Evolutionary conservation across 2,888 invertebrate genomes (phyloP).

Genomic region (Abrostola triplasia): DNA sequence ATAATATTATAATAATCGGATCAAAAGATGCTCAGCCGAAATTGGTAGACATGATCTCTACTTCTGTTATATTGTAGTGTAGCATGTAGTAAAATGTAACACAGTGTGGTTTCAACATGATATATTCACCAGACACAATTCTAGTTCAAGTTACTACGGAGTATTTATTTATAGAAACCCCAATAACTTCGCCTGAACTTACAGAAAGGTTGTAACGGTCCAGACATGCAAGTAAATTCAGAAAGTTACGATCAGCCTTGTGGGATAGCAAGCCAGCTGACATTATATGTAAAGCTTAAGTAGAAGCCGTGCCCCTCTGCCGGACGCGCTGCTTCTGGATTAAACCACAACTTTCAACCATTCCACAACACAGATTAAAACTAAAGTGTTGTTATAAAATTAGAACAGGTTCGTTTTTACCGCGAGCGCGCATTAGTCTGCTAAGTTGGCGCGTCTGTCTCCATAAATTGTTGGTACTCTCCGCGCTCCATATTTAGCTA

Average conservation of each 20-base stretch:
- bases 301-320: too few relatives aligned
- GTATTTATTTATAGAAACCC: slow-evolving; percentile 5
- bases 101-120: neutral
- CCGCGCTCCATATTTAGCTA: slow-evolving; percentile 27
- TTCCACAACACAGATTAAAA: slow-evolving; percentile 32
- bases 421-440: slow-evolving; percentile 24
- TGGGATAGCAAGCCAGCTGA: too few relatives aligned
- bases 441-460: slow-evolving; percentile 26
- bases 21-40: too few relatives aligned
- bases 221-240: neutral
- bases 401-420: slow-evolving; percentile 36
- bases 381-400: slow-evolving; percentile 31
- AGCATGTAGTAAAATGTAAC: too few relatives aligned
- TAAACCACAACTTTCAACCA: slow-evolving; percentile 30
- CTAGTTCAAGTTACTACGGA: neutral
- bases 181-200: slow-evolving; percentile 3
- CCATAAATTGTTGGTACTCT: slow-evolving; percentile 10
- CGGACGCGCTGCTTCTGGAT: too few relatives aligned
- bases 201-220: slow-evolving; percentile 4
- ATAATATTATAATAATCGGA: too few relatives aligned
- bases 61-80: too few relatives aligned
- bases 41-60: too few relatives aligned
- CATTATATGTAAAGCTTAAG: neutral
- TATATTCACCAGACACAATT: neutral
- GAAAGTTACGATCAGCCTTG: neutral